These are phyloP conservation scores for Heliothis subflexa DNA, from an alignment of 1,140 invertebrate species.

Conservation along the genomic window DNA sequence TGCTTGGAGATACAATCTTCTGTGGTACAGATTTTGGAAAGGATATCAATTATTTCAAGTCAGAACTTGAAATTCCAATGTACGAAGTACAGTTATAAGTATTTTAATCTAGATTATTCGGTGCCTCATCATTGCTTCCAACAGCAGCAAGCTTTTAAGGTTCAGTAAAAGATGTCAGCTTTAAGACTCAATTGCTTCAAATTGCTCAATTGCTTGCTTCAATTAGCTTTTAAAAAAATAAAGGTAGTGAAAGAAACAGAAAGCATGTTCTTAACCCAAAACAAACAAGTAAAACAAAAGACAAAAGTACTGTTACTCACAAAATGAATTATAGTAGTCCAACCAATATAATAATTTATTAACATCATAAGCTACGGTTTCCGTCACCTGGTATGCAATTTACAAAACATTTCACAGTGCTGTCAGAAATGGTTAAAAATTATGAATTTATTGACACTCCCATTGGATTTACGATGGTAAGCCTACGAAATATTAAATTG, in stretches of 20 bases:
- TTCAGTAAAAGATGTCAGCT: too few relatives aligned
- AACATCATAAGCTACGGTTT: slow-evolving; percentile 1
- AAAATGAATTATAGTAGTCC: neutral
- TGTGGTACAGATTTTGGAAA: neutral
- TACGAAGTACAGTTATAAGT: too few relatives aligned
- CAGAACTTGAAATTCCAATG: too few relatives aligned
- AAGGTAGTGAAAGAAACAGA: too few relatives aligned
- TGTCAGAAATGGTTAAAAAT: slow-evolving; percentile 59
- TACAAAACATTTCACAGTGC: slow-evolving; percentile 14
- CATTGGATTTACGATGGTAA: slow-evolving; percentile 60
- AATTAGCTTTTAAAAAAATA: too few relatives aligned
- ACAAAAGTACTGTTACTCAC: neutral
- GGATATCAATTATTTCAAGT: neutral
- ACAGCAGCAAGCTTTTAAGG: too few relatives aligned
- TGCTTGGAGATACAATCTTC: neutral
- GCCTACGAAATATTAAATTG: slow-evolving; percentile 67
- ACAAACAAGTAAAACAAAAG: too few relatives aligned
- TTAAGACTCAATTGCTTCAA: too few relatives aligned
- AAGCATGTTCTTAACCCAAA: too few relatives aligned
- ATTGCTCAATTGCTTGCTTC: too few relatives aligned
- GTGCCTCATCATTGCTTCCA: too few relatives aligned
- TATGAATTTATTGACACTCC: slow-evolving; percentile 60
- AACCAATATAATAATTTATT: neutral
- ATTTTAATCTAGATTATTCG: too few relatives aligned
- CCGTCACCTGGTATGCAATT: slow-evolving; percentile 2